A percentile compares a stretch with the other conserved stretches of the same genome.
phyloP scores from a whole-genome alignment of 2,888 invertebrate genomes.

The Seira musarum region DNA sequence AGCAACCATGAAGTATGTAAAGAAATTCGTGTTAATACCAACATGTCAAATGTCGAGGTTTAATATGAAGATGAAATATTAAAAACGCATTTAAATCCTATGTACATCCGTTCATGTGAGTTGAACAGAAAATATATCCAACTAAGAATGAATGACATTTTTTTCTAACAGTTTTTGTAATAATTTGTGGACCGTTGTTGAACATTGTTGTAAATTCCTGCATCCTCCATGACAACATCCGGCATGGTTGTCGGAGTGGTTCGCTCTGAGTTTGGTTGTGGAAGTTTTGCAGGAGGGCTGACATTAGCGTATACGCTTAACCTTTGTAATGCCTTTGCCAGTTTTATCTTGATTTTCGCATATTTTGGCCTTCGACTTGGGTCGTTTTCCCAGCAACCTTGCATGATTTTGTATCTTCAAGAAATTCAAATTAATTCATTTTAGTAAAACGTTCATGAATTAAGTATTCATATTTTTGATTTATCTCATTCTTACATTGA shows the following conservation, averaged over 20 bases:
- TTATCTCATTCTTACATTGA: constrained; percentile 34
- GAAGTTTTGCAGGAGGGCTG: neutral
- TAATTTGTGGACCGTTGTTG: constrained; percentile 43
- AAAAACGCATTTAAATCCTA: no score
- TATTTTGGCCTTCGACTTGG: constrained; percentile 39
- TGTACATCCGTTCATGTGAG: no score
- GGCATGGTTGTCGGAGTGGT: neutral
- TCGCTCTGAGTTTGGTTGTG: constrained; percentile 17
- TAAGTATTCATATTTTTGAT: neutral
- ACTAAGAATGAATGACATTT: no score
- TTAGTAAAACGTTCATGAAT: neutral
- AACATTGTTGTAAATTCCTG: constrained; percentile 32
- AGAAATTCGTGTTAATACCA: no score
- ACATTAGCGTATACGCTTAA: constrained; percentile 19
- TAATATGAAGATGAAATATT: no score
- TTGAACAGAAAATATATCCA: no score
- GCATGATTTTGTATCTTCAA: constrained; percentile 56
- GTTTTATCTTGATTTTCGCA: constrained; percentile 47
- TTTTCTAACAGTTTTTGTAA: constrained; percentile 46
- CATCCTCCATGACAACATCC: neutral
- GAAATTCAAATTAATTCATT: neutral
- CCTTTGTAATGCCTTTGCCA: constrained; percentile 39
- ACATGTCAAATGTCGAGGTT: no score
- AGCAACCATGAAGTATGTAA: no score
- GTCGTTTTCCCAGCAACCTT: constrained; percentile 39